Base-by-base conservation (phyloP, 23 tunicate species). In the Styela clava region DNA sequence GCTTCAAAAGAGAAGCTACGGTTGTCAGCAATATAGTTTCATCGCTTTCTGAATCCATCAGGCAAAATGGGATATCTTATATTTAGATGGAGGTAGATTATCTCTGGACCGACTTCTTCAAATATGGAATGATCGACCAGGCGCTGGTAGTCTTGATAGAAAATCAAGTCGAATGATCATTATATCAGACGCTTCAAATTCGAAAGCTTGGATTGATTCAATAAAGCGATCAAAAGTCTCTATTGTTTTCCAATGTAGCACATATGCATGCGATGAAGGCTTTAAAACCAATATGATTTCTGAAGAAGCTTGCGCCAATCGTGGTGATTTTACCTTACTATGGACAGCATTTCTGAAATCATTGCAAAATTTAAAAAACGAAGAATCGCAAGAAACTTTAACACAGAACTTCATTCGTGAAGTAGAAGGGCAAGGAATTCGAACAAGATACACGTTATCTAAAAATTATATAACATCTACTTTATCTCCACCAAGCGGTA, bases 341-440 rank as follows among this genome's bases (percentile, higher is more conserved):
- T 71, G 77, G 77, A 71, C 34, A 2, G 34, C 77, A 16, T 71
- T 71, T 30, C 16, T 32, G 35, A 71, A 33, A 30, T 31, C 77
- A 5, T 32, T 71, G 16, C 77, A 26, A 30, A 71, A 26, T 3
- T 18, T 34, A 71, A 26, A 71, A 21, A 33, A 71, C 34, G 77
- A 71, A 32, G 77, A 71, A 71, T 35, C 16, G 3, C 77, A 33
- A 2, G 34, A 71, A 5, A 18, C 77, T 21, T 32, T 29, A 30
- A 71, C 34, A 32, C 5, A 32, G 29, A 34, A 71, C 7, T 71
- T 71, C 16, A 35, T 71, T 21, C 29, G 20, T 30, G 77, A 71
- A 21, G 34, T 71, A 28, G 35, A 30, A 27, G 77, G 77, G 16
- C 77, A 71, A 71, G 77, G 77, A 34, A 71, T 71, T 21, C 32